phyloP scores from a whole-genome alignment of 1,140 invertebrate genomes.

The Triops cancriformis region DNA sequence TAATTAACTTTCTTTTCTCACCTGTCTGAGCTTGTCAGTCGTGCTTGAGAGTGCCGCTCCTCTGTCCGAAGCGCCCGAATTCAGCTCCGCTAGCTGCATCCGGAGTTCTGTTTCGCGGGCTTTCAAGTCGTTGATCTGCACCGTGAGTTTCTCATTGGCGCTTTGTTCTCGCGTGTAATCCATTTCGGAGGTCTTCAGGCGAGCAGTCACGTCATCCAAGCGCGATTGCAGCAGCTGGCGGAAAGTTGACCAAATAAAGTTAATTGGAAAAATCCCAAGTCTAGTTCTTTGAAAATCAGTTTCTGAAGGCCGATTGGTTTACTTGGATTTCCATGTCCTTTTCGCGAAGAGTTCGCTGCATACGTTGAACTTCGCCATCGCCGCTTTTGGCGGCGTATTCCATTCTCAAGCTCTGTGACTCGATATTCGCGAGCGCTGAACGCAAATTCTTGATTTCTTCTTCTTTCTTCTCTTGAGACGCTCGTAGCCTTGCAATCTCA shows the following conservation, averaged over 20 bases:
- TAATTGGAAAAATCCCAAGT: too few species aligned
- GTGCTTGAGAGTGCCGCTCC: not conserved
- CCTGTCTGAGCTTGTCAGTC: not conserved
- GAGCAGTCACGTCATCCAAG: not conserved
- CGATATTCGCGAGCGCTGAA: not conserved
- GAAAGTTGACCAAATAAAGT: not conserved
- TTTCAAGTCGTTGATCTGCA: not conserved
- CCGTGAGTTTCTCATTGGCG: not conserved
- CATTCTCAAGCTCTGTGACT: constrained; percentile 1
- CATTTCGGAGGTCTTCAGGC: not conserved
- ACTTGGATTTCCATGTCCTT: not conserved
- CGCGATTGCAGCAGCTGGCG: not conserved
- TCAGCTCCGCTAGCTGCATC: not conserved
- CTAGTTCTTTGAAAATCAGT: too few species aligned
- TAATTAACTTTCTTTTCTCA: not conserved
- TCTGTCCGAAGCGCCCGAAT: not conserved
- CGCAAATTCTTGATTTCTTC: not conserved
- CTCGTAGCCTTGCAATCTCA: not conserved
- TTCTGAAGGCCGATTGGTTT: too few species aligned
- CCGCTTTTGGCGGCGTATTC: not conserved
- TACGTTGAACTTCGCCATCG: not conserved
- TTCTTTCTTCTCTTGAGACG: not conserved
- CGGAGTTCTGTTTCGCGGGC: not conserved
- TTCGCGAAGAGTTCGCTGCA: not conserved
- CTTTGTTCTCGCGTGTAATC: not conserved